Percentiles rank a stretch among this genome's conserved stretches.
Evolutionary conservation across 2,113 vertebrate species (phyloP).

Genomic region (Edolisoma coerulescens): DNA sequence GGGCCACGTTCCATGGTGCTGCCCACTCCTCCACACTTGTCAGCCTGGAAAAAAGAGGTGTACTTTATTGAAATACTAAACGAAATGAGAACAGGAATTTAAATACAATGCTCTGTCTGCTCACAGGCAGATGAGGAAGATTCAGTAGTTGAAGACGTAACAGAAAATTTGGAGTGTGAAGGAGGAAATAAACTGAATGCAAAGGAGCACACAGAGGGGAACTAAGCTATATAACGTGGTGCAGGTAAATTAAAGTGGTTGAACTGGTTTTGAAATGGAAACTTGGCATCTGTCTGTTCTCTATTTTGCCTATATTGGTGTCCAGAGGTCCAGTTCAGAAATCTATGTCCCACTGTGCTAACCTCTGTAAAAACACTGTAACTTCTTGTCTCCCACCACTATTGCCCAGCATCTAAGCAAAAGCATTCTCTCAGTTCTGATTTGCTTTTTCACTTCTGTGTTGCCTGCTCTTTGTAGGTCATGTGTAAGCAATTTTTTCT

Average conservation of each 20-base stretch:
- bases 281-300: not conserved
- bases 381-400: not conserved
- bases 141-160: not conserved
- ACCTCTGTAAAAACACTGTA: not conserved
- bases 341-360: not conserved
- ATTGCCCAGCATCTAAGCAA: not conserved
- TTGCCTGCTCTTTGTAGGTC: conserved; percentile 30
- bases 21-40: not conserved
- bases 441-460: not conserved
- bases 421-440: not conserved
- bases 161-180: not conserved
- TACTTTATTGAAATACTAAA: not conserved
- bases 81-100: not conserved
- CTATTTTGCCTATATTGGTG: not conserved
- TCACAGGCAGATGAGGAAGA: not conserved
- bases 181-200: not conserved
- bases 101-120: not conserved
- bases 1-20: not conserved
- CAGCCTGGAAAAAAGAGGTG: not conserved
- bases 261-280: not conserved
- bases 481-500: conserved; percentile 41
- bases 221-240: accelerated
- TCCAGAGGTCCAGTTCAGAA: not conserved
- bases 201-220: not conserved
- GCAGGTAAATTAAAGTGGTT: not conserved